Conservation (phyloP, 2,888 invertebrate species). For the Cheiracanthium punctorium region DNA sequence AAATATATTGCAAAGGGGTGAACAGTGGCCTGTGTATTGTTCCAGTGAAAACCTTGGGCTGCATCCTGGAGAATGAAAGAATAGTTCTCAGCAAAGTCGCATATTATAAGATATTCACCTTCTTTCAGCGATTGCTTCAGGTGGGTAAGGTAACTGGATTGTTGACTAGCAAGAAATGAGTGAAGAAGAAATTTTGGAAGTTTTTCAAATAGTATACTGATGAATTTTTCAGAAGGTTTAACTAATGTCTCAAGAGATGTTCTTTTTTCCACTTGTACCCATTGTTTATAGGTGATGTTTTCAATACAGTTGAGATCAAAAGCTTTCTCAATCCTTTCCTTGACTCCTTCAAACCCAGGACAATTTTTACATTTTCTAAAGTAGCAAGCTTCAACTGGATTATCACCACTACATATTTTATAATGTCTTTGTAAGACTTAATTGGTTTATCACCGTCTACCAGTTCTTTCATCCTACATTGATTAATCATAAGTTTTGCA, state of each 20-base stretch:
- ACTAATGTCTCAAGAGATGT: neutral
- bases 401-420: no score
- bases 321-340: no score
- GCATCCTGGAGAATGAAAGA: no score
- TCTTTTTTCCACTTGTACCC: neutral
- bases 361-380: no score
- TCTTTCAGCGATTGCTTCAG: no score
- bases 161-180: neutral
- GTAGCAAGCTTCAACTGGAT: no score
- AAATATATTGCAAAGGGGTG: no score
- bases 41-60: neutral
- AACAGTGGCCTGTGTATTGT: neutral
- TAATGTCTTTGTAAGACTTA: neutral
- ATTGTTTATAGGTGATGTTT: no score
- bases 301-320: no score
- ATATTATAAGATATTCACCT: no score
- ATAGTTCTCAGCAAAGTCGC: neutral
- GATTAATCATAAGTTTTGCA: neutral
- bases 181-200: neutral
- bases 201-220: no score
- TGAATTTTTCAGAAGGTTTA: no score
- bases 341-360: neutral
- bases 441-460: neutral
- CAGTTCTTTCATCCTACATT: neutral
- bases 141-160: neutral